A percentile compares a stretch with the other conserved stretches of the same genome.
Conservation (phyloP, 2,797 vertebrate genomes). For the Clamator glandarius region DNA sequence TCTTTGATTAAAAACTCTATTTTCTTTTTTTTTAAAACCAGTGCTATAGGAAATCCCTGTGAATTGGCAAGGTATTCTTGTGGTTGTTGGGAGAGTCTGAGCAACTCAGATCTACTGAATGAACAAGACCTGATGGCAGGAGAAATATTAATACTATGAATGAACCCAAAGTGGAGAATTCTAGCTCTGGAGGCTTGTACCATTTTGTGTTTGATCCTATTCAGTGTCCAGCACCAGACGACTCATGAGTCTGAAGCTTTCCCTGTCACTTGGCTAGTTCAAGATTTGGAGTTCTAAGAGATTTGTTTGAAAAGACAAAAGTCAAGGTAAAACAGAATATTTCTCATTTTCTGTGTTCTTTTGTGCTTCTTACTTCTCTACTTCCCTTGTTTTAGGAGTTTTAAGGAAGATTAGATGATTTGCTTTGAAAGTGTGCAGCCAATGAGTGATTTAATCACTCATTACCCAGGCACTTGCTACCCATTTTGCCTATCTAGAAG, state of each 20-base stretch:
- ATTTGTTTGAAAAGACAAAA: neutral
- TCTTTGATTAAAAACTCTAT: neutral
- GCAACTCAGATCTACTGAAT: neutral
- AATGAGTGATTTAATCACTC: neutral
- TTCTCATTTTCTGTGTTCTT: neutral
- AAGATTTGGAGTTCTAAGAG: neutral
- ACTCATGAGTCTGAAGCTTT: neutral
- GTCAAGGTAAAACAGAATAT: neutral
- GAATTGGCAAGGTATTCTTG: neutral
- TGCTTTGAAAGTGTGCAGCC: neutral
- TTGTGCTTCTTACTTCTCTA: neutral
- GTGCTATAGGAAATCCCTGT: neutral
- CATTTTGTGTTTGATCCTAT: neutral
- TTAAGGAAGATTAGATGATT: neutral
- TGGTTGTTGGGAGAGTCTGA: neutral
- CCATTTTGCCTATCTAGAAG: neutral
- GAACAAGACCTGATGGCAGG: neutral
- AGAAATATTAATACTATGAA: neutral
- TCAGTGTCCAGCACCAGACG: neutral
- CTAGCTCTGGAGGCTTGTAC: neutral
- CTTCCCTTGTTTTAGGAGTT: neutral
- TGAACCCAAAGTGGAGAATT: neutral
- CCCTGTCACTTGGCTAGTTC: neutral
- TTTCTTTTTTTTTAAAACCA: neutral
- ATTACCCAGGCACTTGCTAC: neutral